A percentile compares a stretch with the other conserved stretches of the same genome.
phyloP scores from a whole-genome alignment of 2,888 invertebrate species.

The Steromphala cineraria region DNA sequence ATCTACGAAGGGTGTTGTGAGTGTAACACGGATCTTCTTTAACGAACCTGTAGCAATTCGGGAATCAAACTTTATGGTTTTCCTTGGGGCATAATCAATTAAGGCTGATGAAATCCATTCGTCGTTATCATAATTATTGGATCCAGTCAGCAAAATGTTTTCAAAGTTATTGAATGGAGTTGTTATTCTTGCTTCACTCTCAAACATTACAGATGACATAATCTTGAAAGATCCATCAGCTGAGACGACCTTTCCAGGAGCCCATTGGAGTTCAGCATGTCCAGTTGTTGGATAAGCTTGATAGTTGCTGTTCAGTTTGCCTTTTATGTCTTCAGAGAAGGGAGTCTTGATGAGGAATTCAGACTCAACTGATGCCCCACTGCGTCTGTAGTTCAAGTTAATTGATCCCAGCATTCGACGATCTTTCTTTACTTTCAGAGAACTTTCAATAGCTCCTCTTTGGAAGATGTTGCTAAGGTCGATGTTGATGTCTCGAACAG shows the following conservation, averaged over 20 bases:
- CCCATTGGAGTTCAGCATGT: conserved; percentile 37
- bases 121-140: conserved; percentile 32
- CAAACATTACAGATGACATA: conserved; percentile 25
- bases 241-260: conserved; percentile 33
- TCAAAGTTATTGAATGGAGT: conserved; percentile 32
- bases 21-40: conserved; percentile 23
- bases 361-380: conserved; percentile 31
- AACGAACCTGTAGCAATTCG: neutral
- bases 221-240: conserved; percentile 43
- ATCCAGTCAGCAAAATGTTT: conserved; percentile 27
- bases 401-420: conserved; percentile 33
- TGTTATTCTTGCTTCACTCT: conserved; percentile 34
- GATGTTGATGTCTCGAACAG: conserved; percentile 25
- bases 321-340: conserved; percentile 34
- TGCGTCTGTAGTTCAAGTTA: conserved; percentile 38
- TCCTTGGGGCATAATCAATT: conserved; percentile 32
- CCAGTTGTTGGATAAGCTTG: conserved; percentile 41
- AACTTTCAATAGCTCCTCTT: conserved; percentile 40
- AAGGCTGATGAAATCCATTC: conserved; percentile 27
- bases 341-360: conserved; percentile 41
- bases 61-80: conserved; percentile 21
- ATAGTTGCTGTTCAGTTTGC: conserved; percentile 39
- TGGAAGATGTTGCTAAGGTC: conserved; percentile 47
- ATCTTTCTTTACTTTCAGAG: conserved; percentile 31
- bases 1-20: conserved; percentile 31